Evolutionary conservation across 2,797 vertebrate genomes (phyloP), one percentile per base, ranked within the genome.

Genomic region (Myripristis murdjan): DNA sequence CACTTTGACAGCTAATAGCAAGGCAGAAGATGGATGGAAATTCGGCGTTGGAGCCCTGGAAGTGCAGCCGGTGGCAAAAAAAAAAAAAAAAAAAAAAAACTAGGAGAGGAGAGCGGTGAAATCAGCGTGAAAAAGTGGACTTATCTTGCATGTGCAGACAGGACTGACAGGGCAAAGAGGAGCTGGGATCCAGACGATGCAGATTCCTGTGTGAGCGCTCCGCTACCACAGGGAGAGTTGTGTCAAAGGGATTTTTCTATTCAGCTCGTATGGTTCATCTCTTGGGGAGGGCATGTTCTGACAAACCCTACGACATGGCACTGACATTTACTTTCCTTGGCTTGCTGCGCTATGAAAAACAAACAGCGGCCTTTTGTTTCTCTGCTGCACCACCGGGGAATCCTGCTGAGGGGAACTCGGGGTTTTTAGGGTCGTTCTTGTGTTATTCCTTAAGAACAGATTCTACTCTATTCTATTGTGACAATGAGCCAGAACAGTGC

Each of bases 141-240:
- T 70, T 22, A 58, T 39, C 44, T 67, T 59, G 55, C 41, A 0
- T 90, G 90, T 84, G 81, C 70, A 1, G 89, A 80, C 86, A 82
- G 79, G 86, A 82, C 35, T 59, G 2, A 66, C 28, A 33, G 0
- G 16, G 64, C 63, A 52, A 39, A 1, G 56, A 55, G 39, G 31
- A 63, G 35, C 18, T 0, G 7, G 37, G 63, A 69, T 70, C 20
- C 51, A 68, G 64, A 58, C 37, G 20, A 12, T 8, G 20, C 3
- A 24, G 56, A 73, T 44, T 54, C 51, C 11, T 61, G 2, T 28
- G 26, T 28, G 26, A 28, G 26, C 2, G 26, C 26, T 28, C 31
- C 37, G 41, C 60, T 24, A 43, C 47, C 57, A 71, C 43, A n/a
- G 44, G 11, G 47, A 49, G 61, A 63, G 56, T 72, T 48, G 59